phyloP scores from a whole-genome alignment of 2,888 invertebrate genomes.

The Morpho helenor region DNA sequence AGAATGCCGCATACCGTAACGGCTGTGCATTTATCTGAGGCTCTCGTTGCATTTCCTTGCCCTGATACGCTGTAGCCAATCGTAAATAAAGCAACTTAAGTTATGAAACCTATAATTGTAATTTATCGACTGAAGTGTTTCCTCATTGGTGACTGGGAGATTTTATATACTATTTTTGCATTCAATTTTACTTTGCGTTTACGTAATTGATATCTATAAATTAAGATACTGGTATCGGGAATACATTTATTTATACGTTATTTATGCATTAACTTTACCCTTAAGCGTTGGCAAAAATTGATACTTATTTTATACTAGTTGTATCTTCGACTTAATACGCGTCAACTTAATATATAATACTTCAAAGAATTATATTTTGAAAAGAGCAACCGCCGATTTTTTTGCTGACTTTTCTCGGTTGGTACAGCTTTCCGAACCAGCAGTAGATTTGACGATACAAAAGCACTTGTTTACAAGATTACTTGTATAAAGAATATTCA shows the following conservation, averaged over 20 bases:
- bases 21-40: slow-evolving; percentile 23
- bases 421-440: no score
- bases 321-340: no score
- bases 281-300: background rate
- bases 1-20: slow-evolving; percentile 17
- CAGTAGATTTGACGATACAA: no score
- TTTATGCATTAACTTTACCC: background rate
- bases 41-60: slow-evolving; percentile 25
- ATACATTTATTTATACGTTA: slow-evolving; percentile 5
- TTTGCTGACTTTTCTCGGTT: no score
- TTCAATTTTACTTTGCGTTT: slow-evolving; percentile 9
- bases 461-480: no score
- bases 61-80: slow-evolving; percentile 25
- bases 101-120: slow-evolving; percentile 30
- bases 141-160: slow-evolving; percentile 16
- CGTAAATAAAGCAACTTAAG: slow-evolving; percentile 24
- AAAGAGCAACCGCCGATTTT: no score
- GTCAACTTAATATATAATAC: no score
- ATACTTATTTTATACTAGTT: no score
- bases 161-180: slow-evolving; percentile 12
- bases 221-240: slow-evolving; percentile 6
- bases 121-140: slow-evolving; percentile 25
- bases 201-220: slow-evolving; percentile 5
- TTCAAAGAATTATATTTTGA: no score
- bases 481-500: no score